These are phyloP conservation scores for Gallinago media DNA, from an alignment of 2,113 vertebrate species.

Conservation along the genomic window DNA sequence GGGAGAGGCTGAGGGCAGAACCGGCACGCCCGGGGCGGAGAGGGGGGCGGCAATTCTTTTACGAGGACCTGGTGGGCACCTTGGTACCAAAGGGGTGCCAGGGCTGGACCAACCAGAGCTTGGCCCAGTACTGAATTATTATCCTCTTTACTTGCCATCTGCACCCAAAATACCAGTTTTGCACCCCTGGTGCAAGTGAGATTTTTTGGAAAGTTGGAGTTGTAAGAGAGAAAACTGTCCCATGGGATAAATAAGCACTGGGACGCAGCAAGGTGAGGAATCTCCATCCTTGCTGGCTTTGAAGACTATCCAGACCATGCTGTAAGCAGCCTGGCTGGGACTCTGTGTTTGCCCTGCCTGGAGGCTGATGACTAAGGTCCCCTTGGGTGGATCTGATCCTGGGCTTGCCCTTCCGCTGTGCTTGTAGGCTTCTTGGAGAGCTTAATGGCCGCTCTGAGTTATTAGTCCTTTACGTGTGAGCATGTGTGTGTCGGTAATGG, in stretches of 20 bases:
- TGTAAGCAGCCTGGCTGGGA: background rate
- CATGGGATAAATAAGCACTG: background rate
- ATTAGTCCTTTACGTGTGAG: background rate
- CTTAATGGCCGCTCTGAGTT: background rate
- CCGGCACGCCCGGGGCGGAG: no score
- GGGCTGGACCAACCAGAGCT: rapidly evolving
- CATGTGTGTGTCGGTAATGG: background rate
- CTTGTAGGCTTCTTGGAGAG: background rate
- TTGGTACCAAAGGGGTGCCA: background rate
- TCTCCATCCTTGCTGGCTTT: background rate
- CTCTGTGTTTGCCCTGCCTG: rapidly evolving
- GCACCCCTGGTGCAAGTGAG: background rate
- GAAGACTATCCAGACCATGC: rapidly evolving
- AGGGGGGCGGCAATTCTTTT: background rate
- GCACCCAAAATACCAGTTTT: background rate
- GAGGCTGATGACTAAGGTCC: background rate
- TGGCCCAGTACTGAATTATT: background rate
- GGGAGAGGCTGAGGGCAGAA: no score
- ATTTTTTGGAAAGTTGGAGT: background rate
- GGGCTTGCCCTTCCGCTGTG: background rate
- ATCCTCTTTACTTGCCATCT: rapidly evolving
- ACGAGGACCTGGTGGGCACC: background rate
- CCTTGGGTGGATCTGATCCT: background rate
- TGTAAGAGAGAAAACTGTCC: background rate
- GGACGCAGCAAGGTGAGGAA: rapidly evolving